Base-by-base conservation (phyloP, 2,113 vertebrate species). In the Odontophorus gujanensis region DNA sequence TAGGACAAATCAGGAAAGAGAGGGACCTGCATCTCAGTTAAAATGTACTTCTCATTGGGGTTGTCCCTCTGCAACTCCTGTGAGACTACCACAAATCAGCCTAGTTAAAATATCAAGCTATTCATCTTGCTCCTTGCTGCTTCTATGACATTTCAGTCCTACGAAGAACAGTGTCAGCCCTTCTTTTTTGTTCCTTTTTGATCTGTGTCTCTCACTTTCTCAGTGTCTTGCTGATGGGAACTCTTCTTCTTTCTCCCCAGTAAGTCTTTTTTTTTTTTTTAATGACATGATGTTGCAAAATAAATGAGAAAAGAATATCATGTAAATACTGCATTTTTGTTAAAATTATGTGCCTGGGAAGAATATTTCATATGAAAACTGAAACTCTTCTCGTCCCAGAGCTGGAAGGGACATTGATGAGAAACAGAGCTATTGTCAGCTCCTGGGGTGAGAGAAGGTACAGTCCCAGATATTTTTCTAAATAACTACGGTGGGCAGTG, bases 291-390 rank as follows among this genome's bases (percentile, higher is more conserved):
- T 73, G 38, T 78, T 84, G 50, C 76, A 93, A 92, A 85, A 82
- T 75, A 89, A 84, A 89, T 30, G 47, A 82, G 72, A 81, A 87
- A 87, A 80, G 22, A 6, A 67, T 87, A 38, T 73, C 32, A 30
- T 1, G 5, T 88, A 85, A 86, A 87, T 63, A 81, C 11, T 3
- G 42, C 11, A 19, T 81, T 85, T 83, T 1, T 2, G 18, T 83
- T 84, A 71, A 89, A 85, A 87, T 55, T 38, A 15, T 8, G 12
- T 55, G 77, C 85, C 71, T 96, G 36, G 43, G 82, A 94, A 95
- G 42, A 84, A 40, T 21, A 13, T 28, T 51, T 65, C 18, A 81
- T 59, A 58, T 12, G 61, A 87, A 76, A 94, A 94, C 26, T 30
- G 68, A 93, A 92, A 95, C 62, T 50, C 38, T 79, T 63, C 18